Evolutionary conservation across 2,888 invertebrate species (phyloP), one percentile per base, ranked within the genome.

Genomic region (Itoplectis maculator): DNA sequence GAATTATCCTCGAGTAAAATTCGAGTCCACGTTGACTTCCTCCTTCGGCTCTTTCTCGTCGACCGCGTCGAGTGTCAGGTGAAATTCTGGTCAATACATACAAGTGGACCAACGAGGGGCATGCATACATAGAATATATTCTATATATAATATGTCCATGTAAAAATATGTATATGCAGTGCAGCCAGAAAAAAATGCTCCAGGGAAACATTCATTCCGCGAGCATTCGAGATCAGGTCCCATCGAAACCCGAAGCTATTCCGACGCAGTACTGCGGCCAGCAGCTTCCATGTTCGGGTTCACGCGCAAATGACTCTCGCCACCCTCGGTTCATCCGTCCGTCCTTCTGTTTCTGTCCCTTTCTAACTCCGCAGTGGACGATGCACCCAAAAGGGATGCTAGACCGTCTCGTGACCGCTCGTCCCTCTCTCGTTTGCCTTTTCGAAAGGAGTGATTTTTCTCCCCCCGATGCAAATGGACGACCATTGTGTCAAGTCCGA

Each of bases 401-500:
- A 15, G 15, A 54, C 18, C 47, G 37, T 35, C 40, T 56, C 4
- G 20, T 35, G 13, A 13, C 56, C 42, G 49, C 40, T 42, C 42
- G 59, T 82, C 35, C 56, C 9, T 66, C 29, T 2, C 54, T 47
- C 69, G 63, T 45, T 54, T 40, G 75, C 59, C 82, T 76, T 70
- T 82, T 82, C 66, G 76, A 78, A 77, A 74, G 80, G 82, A 82
- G 81, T 80, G 76, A 82, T 77, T 80, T 79, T 74, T 76, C 73
- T 75, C 40, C 69, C n/a, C 65, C 35, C 18, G 75, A 84, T 78
- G 83, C 75, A 84, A 85, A 84, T 83, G 81, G 77, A 18, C 56
- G 45, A 20, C 65, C 68, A 85, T 85, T 83, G 83, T 84, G 59
- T 72, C 54, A 15, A 15, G 37, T 74, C 59, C 51, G 51, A 72